Evolutionary conservation across 2,113 vertebrate genomes (phyloP).

Genomic region (Pithys albifrons): DNA sequence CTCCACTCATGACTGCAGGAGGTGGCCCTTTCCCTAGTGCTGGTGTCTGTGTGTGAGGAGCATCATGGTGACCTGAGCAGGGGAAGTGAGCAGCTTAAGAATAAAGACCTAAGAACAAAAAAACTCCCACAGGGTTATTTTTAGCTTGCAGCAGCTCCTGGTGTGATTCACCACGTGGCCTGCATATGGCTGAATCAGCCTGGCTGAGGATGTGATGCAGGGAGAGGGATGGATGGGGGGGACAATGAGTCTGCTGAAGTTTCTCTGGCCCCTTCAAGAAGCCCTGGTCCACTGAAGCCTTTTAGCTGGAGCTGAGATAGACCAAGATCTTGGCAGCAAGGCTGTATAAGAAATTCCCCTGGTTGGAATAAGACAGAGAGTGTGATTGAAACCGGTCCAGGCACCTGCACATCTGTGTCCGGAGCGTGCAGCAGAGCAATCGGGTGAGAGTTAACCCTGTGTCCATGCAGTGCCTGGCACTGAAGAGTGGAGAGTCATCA

Average conservation of each 20-base stretch:
- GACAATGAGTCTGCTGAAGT: background rate
- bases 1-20: background rate
- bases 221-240: background rate
- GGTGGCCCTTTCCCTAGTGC: background rate
- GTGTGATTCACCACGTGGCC: slow-evolving; percentile 14
- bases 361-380: background rate
- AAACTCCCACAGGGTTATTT: background rate
- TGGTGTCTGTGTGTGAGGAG: rapidly evolving
- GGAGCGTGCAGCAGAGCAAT: background rate
- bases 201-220: background rate
- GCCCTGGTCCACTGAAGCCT: background rate
- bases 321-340: rapidly evolving
- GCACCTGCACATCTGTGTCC: background rate
- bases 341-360: background rate
- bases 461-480: background rate
- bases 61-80: rapidly evolving
- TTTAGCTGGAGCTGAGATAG: background rate
- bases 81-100: background rate
- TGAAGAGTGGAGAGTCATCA: background rate
- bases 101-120: background rate
- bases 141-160: background rate
- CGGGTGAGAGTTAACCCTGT: background rate
- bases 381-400: background rate
- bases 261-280: background rate
- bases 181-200: background rate